These are phyloP conservation scores for Thalassoma bifasciatum DNA, from an alignment of 2,113 vertebrate species.

Conservation along the genomic window DNA sequence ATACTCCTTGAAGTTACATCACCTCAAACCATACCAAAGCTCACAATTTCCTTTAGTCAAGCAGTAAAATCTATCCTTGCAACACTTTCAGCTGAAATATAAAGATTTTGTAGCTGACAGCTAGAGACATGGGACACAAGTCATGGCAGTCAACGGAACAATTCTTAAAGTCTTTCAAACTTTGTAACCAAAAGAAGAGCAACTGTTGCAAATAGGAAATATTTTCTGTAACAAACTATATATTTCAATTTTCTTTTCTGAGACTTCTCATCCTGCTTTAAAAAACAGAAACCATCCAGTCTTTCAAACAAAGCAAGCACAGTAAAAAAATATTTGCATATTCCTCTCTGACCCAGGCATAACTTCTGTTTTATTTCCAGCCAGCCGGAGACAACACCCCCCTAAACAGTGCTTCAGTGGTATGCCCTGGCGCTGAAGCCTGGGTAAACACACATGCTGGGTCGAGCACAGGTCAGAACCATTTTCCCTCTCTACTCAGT, in stretches of 20 bases:
- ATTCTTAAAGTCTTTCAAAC: too few species aligned
- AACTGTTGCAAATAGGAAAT: too few species aligned
- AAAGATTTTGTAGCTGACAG: too few species aligned
- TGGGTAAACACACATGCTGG: conserved; percentile 50
- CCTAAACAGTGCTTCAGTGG: conserved; percentile 17
- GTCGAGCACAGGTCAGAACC: conserved; percentile 66
- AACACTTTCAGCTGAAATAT: too few species aligned
- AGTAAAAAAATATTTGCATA: conserved; percentile 26
- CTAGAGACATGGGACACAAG: too few species aligned
- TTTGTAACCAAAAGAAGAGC: too few species aligned
- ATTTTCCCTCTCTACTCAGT: conserved; percentile 38
- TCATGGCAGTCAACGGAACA: too few species aligned
- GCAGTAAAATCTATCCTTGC: too few species aligned
- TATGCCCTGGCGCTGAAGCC: conserved; percentile 11
- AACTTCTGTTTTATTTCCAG: conserved; percentile 22
- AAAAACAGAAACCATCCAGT: conserved; percentile 31
- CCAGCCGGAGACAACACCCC: background rate
- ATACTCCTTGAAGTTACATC: too few species aligned
- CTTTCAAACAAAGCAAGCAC: background rate
- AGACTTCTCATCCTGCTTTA: background rate
- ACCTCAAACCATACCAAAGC: too few species aligned
- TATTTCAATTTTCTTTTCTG: background rate
- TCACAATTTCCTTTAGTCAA: too few species aligned
- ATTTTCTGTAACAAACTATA: too few species aligned
- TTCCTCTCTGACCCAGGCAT: conserved; percentile 31